Base-by-base conservation (phyloP, 2,888 invertebrate species). In the Lasioglossum marginatum region DNA sequence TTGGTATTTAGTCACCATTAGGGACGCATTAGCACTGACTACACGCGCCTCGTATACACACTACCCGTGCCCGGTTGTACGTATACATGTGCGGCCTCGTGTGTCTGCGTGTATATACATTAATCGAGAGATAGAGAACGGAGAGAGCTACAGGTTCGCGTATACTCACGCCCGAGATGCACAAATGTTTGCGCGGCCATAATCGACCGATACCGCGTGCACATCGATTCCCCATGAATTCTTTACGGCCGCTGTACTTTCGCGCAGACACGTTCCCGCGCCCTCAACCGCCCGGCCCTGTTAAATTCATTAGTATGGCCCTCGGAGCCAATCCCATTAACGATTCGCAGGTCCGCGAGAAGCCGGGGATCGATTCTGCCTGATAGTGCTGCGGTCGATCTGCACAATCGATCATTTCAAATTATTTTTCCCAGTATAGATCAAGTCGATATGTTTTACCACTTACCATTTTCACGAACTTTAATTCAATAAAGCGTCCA, bases 1-100 rank as follows among this genome's bases (percentile, higher is more conserved):
- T 93, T 93, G 93, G 93, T 94, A 93, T 94, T 94, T 94, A 94
- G 94, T 94, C 94, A 93, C 93, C 93, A 94, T 94, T 93, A 94
- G 93, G 92, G 93, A 92, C 93, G 93, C 93, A 94, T 94, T 93
- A 94, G 92, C 93, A 92, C 93, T 93, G 94, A 94, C 94, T 94
- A 94, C 93, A 91, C 88, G 89, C 87, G 87, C 90, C 19, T 1
- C 70, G 73, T 57, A 31, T 66, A 75, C 63, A 37, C 75, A 48
- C 52, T 52, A 27, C 23, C n/a, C 57, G 57, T n/a, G 37, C 52
- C 37, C 80, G 63, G 37, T 37, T 79, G 71, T 73, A 72, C 82
- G 31, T 63, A 45, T 45, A 16, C 45, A 45, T 45, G 31, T 0
- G n/a, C 12, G 57, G n/a, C n/a, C 12, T 4, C 63, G 31, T 19